Conservation (phyloP, 2,797 vertebrate genomes). For the Hydrocynus forskahlii region DNA sequence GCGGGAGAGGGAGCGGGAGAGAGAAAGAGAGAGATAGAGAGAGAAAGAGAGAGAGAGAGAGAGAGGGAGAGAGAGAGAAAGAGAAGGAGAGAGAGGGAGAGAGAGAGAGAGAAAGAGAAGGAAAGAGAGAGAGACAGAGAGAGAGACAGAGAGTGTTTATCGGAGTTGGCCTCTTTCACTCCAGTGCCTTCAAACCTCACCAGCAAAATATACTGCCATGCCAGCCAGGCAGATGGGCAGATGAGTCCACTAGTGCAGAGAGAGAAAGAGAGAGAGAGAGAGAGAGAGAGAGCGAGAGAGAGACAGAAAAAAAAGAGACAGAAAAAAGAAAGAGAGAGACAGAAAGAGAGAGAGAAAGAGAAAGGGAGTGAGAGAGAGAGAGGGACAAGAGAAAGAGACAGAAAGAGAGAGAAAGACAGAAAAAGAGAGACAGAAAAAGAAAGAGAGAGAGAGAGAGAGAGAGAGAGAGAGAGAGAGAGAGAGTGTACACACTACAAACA, state of each 20-base stretch:
- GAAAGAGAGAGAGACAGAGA: slow-evolving; percentile 15
- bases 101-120: slow-evolving; percentile 38
- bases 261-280: background rate
- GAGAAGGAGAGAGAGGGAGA: background rate
- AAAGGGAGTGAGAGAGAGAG: background rate
- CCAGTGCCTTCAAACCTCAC: slow-evolving; percentile 44
- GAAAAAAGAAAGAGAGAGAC: background rate
- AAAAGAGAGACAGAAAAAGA: background rate
- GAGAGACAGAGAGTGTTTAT: background rate
- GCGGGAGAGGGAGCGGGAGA: background rate
- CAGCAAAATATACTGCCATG: slow-evolving; percentile 43
- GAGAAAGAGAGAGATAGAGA: slow-evolving; percentile 27
- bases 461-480: background rate
- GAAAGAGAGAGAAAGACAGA: background rate
- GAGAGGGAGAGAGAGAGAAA: background rate
- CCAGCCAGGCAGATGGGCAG: slow-evolving; percentile 43
- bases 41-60: too few species aligned
- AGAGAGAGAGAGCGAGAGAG: background rate
- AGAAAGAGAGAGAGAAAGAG: background rate
- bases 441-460: background rate
- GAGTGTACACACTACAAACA: background rate
- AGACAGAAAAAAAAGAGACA: background rate
- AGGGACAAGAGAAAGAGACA: background rate
- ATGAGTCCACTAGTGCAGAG: slow-evolving; percentile 16
- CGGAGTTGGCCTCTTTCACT: slow-evolving; percentile 53